Evolutionary conservation across 1,140 invertebrate species (phyloP), one percentile per base, ranked within the genome.

Genomic region (Rhopalosiphum padi): DNA sequence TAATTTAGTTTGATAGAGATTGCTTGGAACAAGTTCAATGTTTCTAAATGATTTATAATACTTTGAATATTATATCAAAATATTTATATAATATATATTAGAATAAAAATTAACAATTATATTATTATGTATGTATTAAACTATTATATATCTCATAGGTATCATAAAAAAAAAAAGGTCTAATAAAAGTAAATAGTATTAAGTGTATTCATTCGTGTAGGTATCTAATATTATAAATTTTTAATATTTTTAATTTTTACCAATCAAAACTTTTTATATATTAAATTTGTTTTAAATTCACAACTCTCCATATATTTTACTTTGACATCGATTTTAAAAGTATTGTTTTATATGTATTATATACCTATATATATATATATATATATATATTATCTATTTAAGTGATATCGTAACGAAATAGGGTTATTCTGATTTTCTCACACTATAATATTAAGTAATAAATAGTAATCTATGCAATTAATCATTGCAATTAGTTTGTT

Each of bases 401-500:
- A 43, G 9, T 43, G 9, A 86, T 46, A 86, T n/a, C 18, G 43
- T 22, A 51, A 87, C 6, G 25, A 86, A 86, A 87, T 46, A n/a
- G 4, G 25, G 15, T 35, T 87, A 87, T n/a, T 35, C 18, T 46
- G n/a, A 11, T 89, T 89, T 51, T 35, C 7, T 37, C n/a, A 85
- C 0, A 1, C 9, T 68, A n/a, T 68, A 68, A 30, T 88, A 48
- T 48, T 87, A 88, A n/a, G 30, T 7, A 88, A 41, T n/a, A 51
- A 88, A 43, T 23, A 41, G 46, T 23, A 53, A 48, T 30, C 43
- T 37, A 37, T 23, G 60, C 25, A 46, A 77, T 77, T 77, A 91
- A 91, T 91, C 89, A 43, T 25, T n/a, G 35, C 68, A 90, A 41
- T 90, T 41, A 23, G 88, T 60, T 90, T 90, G 48, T 51, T 51